These are phyloP conservation scores for Apostichopus japonicus DNA, from an alignment of 35 echinoderm and acorn worm genomes.

Conservation along the genomic window DNA sequence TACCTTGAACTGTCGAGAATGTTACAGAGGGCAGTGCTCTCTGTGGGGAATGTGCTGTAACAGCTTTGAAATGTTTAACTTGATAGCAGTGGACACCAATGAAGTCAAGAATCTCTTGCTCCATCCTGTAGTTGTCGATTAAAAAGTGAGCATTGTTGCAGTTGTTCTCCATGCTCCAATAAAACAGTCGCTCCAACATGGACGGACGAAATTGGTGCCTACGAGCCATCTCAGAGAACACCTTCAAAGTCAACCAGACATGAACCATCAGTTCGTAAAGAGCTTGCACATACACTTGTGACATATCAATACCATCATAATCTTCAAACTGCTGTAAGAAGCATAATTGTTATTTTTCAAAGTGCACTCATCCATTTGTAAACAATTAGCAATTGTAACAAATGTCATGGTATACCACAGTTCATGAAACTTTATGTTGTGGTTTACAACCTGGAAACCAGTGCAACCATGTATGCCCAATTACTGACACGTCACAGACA, in stretches of 20 bases:
- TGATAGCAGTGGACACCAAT: constrained; percentile 57
- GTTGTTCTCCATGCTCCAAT: constrained; percentile 47
- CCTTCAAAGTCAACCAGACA: not conserved
- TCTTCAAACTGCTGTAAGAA: no score
- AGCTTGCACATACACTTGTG: no score
- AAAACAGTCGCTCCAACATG: constrained; percentile 64
- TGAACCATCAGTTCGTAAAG: no score
- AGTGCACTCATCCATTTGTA: no score
- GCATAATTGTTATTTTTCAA: no score
- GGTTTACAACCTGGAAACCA: no score
- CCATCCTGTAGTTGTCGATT: constrained; percentile 76
- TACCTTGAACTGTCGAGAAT: constrained; percentile 71
- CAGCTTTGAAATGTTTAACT: constrained; percentile 41
- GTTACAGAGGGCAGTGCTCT: constrained; percentile 58
- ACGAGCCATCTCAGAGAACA: constrained; percentile 58
- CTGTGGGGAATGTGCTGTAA: not conserved
- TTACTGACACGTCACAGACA: no score
- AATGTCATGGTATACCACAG: no score
- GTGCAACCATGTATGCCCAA: no score
- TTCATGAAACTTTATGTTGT: no score
- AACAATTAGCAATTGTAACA: no score
- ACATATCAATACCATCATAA: no score
- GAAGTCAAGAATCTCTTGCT: constrained; percentile 72
- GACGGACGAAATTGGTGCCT: constrained; percentile 59
- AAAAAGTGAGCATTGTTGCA: constrained; percentile 51